phyloP scores from a whole-genome alignment of 2,797 vertebrate species.

The Malacoraja senta region DNA sequence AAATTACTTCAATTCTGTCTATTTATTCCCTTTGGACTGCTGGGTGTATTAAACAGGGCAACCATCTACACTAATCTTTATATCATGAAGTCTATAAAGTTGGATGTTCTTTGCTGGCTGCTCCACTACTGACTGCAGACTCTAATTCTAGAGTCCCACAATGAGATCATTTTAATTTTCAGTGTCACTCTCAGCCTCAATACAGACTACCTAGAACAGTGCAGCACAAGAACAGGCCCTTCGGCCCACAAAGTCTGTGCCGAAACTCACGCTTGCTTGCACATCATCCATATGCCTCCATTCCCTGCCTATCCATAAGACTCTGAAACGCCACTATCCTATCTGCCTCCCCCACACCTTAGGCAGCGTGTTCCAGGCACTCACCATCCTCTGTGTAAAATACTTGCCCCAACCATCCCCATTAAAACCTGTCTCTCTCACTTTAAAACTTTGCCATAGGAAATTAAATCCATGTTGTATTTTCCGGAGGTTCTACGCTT shows the following conservation, averaged over 20 bases:
- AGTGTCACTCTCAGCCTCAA: background rate
- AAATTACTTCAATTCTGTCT: background rate
- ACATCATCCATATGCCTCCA: too few species aligned
- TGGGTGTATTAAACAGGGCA: background rate
- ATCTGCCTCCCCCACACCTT: too few species aligned
- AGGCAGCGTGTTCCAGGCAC: too few species aligned
- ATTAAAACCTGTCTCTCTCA: too few species aligned
- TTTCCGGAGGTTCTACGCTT: background rate
- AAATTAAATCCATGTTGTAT: background rate
- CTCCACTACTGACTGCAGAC: background rate
- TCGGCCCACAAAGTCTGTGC: too few species aligned
- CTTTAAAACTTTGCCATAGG: too few species aligned
- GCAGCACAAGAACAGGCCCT: too few species aligned
- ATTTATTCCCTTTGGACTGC: background rate
- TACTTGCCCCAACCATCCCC: too few species aligned
- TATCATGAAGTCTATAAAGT: background rate
- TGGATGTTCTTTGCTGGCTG: background rate
- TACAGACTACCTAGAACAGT: background rate
- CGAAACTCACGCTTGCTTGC: too few species aligned
- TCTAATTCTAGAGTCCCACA: background rate
- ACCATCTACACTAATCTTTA: background rate
- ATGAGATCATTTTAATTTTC: background rate
- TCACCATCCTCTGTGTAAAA: too few species aligned
- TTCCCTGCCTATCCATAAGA: too few species aligned
- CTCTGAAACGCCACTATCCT: too few species aligned